Evolutionary conservation across 2,113 vertebrate genomes (phyloP).

Genomic region (Scartelaos histophorus): DNA sequence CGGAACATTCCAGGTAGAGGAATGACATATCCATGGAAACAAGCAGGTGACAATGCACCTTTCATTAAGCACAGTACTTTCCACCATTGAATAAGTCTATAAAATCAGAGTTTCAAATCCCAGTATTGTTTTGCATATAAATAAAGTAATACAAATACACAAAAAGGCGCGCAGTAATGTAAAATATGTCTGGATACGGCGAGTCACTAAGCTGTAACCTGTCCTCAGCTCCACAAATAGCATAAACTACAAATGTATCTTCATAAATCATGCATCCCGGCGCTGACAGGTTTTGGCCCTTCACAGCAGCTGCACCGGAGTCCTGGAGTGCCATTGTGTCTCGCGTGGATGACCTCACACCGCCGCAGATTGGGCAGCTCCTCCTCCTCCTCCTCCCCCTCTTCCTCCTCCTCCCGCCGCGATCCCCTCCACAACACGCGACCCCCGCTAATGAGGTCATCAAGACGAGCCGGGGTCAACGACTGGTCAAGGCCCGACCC

Average conservation of each 20-base stretch:
- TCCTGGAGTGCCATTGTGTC: slow-evolving; percentile 6
- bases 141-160: not conserved
- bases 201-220: not conserved
- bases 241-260: not conserved
- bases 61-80: too few relatives aligned
- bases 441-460: not conserved
- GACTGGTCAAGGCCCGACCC: slow-evolving; percentile 13
- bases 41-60: too few relatives aligned
- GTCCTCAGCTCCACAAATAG: not conserved
- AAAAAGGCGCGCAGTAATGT: not conserved
- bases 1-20: too few relatives aligned
- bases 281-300: not conserved
- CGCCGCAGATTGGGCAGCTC: not conserved
- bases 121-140: too few relatives aligned
- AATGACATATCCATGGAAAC: too few relatives aligned
- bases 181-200: not conserved
- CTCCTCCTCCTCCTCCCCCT: not conserved
- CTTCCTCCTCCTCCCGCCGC: not conserved
- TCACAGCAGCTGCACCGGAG: not conserved
- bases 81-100: too few relatives aligned
- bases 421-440: not conserved
- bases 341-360: not conserved
- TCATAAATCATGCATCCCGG: not conserved
- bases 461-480: not conserved
- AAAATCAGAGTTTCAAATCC: too few relatives aligned